These are phyloP conservation scores for Phragmatobia fuliginosa DNA, from an alignment of 2,888 invertebrate genomes.

Conservation along the genomic window DNA sequence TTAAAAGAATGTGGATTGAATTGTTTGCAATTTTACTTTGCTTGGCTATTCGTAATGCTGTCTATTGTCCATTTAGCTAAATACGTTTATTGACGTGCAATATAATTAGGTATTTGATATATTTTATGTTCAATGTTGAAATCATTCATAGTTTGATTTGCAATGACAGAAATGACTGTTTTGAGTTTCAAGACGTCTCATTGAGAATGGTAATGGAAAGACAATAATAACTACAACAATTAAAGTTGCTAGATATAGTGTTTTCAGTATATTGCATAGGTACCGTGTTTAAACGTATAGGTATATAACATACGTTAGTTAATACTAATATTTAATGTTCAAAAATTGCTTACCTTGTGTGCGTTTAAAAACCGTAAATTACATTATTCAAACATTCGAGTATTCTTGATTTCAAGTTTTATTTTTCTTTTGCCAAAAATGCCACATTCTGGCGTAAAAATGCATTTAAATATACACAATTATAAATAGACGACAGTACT, in stretches of 20 bases:
- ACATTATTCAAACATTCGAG: neutral
- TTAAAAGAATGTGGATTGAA: constrained; percentile 29
- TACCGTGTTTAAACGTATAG: no score
- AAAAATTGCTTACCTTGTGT: neutral
- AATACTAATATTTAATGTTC: neutral
- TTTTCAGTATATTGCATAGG: no score
- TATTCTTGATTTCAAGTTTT: neutral
- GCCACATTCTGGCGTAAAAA: neutral
- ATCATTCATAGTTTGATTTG: neutral
- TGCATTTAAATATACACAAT: neutral
- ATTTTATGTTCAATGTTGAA: neutral
- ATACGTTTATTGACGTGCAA: neutral
- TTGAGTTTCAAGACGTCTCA: neutral
- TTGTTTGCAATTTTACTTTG: neutral
- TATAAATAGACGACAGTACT: neutral
- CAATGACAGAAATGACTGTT: neutral
- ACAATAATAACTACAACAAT: neutral
- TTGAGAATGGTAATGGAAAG: neutral
- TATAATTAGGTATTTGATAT: neutral
- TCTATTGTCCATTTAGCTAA: neutral
- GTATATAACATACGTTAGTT: no score
- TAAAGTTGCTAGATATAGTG: neutral
- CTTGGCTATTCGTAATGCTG: neutral
- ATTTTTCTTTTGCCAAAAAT: neutral
- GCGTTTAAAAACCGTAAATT: neutral